phyloP scores from a whole-genome alignment of 2,888 invertebrate genomes.

The Agonopterix subpropinquella region DNA sequence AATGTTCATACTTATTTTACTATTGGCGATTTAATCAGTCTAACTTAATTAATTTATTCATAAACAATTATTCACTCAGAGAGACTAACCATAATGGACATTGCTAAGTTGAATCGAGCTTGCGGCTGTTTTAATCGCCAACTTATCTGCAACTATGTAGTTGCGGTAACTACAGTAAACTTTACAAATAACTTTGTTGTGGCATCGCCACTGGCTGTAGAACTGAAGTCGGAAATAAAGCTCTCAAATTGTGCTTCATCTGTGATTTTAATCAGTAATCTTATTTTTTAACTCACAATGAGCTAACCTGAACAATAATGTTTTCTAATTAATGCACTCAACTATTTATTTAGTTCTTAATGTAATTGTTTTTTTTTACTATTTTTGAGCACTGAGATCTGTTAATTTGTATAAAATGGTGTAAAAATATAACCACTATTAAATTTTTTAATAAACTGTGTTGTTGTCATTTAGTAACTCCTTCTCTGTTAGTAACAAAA shows the following conservation, averaged over 20 bases:
- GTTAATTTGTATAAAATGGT: constrained; percentile 65
- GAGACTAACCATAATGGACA: too few relatives aligned
- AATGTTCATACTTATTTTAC: too few relatives aligned
- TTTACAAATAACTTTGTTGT: too few relatives aligned
- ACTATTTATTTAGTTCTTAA: constrained; percentile 68
- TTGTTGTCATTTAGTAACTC: too few relatives aligned
- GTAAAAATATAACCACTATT: constrained; percentile 52
- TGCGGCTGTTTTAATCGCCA: too few relatives aligned
- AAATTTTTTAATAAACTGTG: constrained; percentile 38
- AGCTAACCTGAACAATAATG: constrained; percentile 60
- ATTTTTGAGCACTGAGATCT: constrained; percentile 70
- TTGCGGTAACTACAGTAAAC: too few relatives aligned
- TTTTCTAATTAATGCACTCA: constrained; percentile 61
- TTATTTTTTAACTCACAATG: constrained; percentile 42
- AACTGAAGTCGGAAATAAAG: constrained; percentile 19
- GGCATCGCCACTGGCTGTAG: too few relatives aligned
- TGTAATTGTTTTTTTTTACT: constrained; percentile 57
- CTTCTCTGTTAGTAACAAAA: background rate
- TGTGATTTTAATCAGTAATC: constrained; percentile 66
- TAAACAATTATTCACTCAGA: too few relatives aligned
- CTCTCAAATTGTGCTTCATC: constrained; percentile 65
- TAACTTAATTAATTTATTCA: too few relatives aligned
- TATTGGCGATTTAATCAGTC: too few relatives aligned
- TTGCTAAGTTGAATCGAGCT: too few relatives aligned
- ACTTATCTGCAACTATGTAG: too few relatives aligned